A percentile compares a stretch with the other conserved stretches of the same genome.
phyloP scores from a whole-genome alignment of 2,113 vertebrate species.

The Argyrosomus japonicus region DNA sequence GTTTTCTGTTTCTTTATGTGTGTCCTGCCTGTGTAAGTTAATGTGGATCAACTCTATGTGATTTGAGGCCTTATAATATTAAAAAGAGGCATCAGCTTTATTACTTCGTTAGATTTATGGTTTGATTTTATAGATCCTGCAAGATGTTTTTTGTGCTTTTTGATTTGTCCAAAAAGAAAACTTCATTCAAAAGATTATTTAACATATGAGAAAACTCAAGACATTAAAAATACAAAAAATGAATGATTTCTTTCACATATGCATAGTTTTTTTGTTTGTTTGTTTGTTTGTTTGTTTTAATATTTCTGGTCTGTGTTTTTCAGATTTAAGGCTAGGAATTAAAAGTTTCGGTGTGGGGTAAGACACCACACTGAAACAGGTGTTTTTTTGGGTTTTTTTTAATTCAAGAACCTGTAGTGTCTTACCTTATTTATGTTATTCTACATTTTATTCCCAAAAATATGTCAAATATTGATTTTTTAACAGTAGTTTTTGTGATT shows the following conservation, averaged over 20 bases:
- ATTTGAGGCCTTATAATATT: background rate
- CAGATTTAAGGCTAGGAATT: background rate
- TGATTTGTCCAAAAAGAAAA: background rate
- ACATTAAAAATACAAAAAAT: background rate
- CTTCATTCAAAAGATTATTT: background rate
- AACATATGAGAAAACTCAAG: background rate
- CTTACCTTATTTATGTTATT: too few relatives aligned
- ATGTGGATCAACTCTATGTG: too few relatives aligned
- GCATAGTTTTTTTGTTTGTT: background rate
- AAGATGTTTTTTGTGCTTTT: background rate
- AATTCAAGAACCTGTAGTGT: too few relatives aligned
- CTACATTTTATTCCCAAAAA: too few relatives aligned
- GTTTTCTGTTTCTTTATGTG: background rate
- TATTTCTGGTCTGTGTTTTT: background rate
- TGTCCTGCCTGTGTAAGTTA: background rate
- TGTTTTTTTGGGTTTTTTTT: too few relatives aligned
- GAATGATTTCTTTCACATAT: background rate
- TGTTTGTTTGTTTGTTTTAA: background rate
- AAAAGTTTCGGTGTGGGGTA: background rate
- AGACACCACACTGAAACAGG: too few relatives aligned
- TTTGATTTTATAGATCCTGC: too few relatives aligned
- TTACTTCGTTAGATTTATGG: too few relatives aligned
- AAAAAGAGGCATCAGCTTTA: background rate
- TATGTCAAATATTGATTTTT: too few relatives aligned
- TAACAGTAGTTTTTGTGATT: too few relatives aligned